Base-by-base conservation (phyloP, 1,140 invertebrate species). In the Drosophila kohkoa region DNA sequence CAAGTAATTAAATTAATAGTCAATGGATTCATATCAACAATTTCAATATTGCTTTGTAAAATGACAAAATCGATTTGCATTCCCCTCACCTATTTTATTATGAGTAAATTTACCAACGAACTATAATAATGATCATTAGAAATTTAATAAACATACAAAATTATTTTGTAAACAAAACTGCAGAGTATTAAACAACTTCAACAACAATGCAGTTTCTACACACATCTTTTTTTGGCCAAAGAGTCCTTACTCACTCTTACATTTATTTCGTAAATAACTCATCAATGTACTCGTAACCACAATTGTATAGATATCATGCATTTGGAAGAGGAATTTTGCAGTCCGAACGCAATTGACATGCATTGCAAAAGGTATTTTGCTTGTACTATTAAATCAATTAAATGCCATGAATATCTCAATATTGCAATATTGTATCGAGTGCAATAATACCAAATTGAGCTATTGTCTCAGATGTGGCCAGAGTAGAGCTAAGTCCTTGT, bases 321-420 rank as follows among this genome's bases (percentile, higher is more conserved):
- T 75, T 58, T 58, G 28, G 25, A 45, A 59, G 30, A 45, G 46
- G 51, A 54, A 28, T 59, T 28, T 59, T 3, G 57, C n/a, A 46
- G 16, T 10, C 15, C 43, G 30, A 28, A 68, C 65, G 63, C 38
- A 13, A 45, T 43, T 65, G 60, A 68, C 52, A 58, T 43, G 41
- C 48, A 73, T 74, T 1, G 49, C 43, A 35, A 20, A 25, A 30
- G 54, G 64, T 67, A 54, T 69, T 68, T 59, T 66, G 65, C 35
- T 58, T 41, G 70, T 15, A 20, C 63, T 62, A 35, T 82, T 69
- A 79, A 69, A 83, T 86, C 82, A 79, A 87, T 87, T 87, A 74
- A 82, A 63, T 73, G 76, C 6, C 41, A 81, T 88, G 65, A 83
- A 88, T 88, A 89, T 88, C 71, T 80, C 59, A 88, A 76, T 60